phyloP scores from a whole-genome alignment of 1,140 invertebrate species.

The Caerostris extrusa region DNA sequence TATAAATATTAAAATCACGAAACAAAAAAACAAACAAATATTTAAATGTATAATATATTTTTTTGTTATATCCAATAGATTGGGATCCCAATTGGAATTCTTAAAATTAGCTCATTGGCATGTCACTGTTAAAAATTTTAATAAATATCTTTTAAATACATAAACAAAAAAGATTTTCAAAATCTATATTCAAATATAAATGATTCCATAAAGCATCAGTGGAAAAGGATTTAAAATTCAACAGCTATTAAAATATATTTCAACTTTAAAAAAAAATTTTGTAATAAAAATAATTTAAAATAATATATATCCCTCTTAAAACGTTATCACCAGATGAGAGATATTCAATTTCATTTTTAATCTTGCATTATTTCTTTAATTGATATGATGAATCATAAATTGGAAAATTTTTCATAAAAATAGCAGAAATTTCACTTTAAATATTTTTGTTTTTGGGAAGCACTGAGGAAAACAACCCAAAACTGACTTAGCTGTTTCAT shows the following conservation, averaged over 20 bases:
- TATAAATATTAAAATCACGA: too few species aligned
- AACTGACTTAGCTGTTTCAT: neutral
- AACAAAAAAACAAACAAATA: too few species aligned
- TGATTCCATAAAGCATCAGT: neutral
- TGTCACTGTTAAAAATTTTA: too few species aligned
- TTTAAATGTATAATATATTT: too few species aligned
- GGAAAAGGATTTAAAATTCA: neutral
- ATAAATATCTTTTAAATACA: neutral
- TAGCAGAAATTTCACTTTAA: neutral
- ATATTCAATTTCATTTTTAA: neutral
- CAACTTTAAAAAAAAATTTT: neutral
- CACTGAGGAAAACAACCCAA: neutral
- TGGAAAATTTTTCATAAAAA: neutral
- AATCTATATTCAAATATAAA: neutral
- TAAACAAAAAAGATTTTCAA: neutral
- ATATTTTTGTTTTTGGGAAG: neutral
- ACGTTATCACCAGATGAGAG: constrained; percentile 40
- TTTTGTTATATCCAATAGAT: too few species aligned
- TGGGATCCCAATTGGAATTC: too few species aligned
- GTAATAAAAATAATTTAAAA: neutral
- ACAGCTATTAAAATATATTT: neutral
- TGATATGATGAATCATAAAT: constrained; percentile 20
- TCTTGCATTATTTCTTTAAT: neutral
- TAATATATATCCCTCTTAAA: neutral
- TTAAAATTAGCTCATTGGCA: too few species aligned